Percentiles rank a stretch among this genome's conserved stretches.
Evolutionary conservation across 2,888 invertebrate genomes (phyloP).

Genomic region (Apotomis capreana): DNA sequence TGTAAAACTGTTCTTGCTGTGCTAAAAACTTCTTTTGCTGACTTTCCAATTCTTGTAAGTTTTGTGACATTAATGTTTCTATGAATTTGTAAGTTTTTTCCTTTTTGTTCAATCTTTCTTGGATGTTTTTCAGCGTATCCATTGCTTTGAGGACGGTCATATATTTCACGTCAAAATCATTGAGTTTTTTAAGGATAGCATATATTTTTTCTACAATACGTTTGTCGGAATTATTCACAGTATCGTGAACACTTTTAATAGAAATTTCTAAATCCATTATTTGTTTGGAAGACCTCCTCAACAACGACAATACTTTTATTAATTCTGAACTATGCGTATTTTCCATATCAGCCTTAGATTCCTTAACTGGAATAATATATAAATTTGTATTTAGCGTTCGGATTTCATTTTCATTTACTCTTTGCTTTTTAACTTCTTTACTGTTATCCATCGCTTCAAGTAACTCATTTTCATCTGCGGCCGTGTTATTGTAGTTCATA

Average conservation of each 20-base stretch:
- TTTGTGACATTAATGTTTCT: slow-evolving; percentile 63
- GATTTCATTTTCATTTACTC: slow-evolving; percentile 54
- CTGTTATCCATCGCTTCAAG: slow-evolving; percentile 55
- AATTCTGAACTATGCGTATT: slow-evolving; percentile 64
- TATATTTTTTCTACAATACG: slow-evolving; percentile 59
- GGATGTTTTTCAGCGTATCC: slow-evolving; percentile 59
- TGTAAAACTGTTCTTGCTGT: slow-evolving; percentile 72
- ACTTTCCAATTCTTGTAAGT: slow-evolving; percentile 65
- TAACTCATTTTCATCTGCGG: slow-evolving; percentile 55
- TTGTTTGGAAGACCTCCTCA: slow-evolving; percentile 73
- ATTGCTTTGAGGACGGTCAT: slow-evolving; percentile 57
- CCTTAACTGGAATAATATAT: slow-evolving; percentile 61
- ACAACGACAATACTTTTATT: slow-evolving; percentile 68
- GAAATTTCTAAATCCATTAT: slow-evolving; percentile 71
- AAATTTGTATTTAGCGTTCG: slow-evolving; percentile 54
- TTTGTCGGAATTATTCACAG: slow-evolving; percentile 57
- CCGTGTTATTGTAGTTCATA: slow-evolving; percentile 57
- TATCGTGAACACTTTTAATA: slow-evolving; percentile 64
- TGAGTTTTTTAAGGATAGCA: slow-evolving; percentile 56
- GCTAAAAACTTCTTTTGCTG: slow-evolving; percentile 71
- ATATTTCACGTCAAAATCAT: slow-evolving; percentile 68
- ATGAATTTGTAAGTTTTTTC: slow-evolving; percentile 58
- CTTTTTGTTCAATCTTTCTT: slow-evolving; percentile 55
- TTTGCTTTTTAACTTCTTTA: slow-evolving; percentile 45
- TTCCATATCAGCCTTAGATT: slow-evolving; percentile 47